Evolutionary conservation across 1,140 invertebrate genomes (phyloP).

Genomic region (Danaus melanippus): DNA sequence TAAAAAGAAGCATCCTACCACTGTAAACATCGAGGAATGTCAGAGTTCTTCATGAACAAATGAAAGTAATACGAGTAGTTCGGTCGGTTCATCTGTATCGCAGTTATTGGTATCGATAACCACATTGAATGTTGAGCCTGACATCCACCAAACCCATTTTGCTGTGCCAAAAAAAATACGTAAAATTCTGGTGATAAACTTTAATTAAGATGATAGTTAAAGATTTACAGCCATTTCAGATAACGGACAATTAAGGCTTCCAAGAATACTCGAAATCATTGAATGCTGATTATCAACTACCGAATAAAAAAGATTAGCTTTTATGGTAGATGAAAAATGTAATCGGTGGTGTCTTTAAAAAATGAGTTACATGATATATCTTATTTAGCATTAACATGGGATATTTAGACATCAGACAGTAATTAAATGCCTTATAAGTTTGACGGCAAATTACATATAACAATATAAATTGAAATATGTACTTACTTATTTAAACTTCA

Average conservation of each 20-base stretch:
- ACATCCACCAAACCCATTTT: conserved; percentile 15
- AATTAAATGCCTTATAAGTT: conserved; percentile 28
- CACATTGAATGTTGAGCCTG: conserved; percentile 10
- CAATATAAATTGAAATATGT: conserved; percentile 17
- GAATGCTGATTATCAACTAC: conserved; percentile 24
- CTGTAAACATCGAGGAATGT: conserved; percentile 1
- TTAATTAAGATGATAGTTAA: conserved; percentile 21
- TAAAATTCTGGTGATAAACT: conserved; percentile 18
- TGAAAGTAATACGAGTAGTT: conserved; percentile 12
- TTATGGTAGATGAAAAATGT: conserved; percentile 26
- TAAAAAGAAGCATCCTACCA: conserved; percentile 18
- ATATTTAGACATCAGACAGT: conserved; percentile 37
- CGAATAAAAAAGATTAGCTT: conserved; percentile 25
- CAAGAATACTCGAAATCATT: conserved; percentile 21
- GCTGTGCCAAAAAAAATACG: conserved; percentile 19
- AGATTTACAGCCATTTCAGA: conserved; percentile 20
- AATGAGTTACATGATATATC: conserved; percentile 12
- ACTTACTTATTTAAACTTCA: conserved; percentile 24
- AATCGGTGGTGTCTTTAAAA: conserved; percentile 16
- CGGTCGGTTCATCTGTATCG: conserved; percentile 5
- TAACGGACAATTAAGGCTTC: conserved; percentile 28
- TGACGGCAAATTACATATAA: conserved; percentile 30
- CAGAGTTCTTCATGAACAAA: conserved; percentile 15
- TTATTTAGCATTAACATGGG: conserved; percentile 28
- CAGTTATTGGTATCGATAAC: conserved; percentile 6